These are phyloP conservation scores for Lasioglossum villosulum DNA, from an alignment of 2,888 invertebrate genomes.

Conservation along the genomic window DNA sequence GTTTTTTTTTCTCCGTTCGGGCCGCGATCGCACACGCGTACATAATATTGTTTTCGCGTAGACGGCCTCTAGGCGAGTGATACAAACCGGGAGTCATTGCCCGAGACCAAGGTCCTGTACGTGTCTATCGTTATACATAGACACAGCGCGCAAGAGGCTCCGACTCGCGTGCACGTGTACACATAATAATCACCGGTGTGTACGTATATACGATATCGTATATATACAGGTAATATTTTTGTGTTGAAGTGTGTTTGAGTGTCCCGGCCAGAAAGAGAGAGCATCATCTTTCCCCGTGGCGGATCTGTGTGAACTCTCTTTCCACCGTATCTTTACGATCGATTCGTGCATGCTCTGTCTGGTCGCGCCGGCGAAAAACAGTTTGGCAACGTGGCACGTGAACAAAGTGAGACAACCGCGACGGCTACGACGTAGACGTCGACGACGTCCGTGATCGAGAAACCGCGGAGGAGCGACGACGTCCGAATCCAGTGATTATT, in stretches of 20 bases:
- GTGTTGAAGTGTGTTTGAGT: conserved; percentile 59
- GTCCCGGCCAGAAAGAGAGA: neutral
- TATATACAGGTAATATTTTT: conserved; percentile 46
- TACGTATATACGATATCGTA: neutral
- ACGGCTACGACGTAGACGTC: conserved; percentile 44
- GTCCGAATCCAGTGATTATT: neutral
- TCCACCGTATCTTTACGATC: conserved; percentile 55
- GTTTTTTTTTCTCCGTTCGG: conserved; percentile 28
- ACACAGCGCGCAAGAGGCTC: conserved; percentile 13
- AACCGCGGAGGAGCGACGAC: neutral
- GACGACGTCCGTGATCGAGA: conserved; percentile 13
- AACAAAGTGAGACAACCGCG: conserved; percentile 53
- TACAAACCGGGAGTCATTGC: conserved; percentile 55
- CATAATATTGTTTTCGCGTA: conserved; percentile 54
- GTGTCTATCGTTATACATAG: conserved; percentile 38
- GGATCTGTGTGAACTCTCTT: conserved; percentile 48
- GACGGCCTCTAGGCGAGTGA: conserved; percentile 56
- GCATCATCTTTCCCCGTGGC: conserved; percentile 28
- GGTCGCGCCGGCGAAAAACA: conserved; percentile 54
- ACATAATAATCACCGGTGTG: neutral
- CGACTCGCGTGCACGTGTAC: neutral
- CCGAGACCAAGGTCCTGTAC: conserved; percentile 55
- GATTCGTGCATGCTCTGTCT: conserved; percentile 61
- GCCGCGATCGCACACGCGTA: neutral
- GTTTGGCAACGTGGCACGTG: conserved; percentile 61